These are phyloP conservation scores for Caenorhabditis drosophilae DNA, from an alignment of 2,888 invertebrate genomes.

Conservation along the genomic window DNA sequence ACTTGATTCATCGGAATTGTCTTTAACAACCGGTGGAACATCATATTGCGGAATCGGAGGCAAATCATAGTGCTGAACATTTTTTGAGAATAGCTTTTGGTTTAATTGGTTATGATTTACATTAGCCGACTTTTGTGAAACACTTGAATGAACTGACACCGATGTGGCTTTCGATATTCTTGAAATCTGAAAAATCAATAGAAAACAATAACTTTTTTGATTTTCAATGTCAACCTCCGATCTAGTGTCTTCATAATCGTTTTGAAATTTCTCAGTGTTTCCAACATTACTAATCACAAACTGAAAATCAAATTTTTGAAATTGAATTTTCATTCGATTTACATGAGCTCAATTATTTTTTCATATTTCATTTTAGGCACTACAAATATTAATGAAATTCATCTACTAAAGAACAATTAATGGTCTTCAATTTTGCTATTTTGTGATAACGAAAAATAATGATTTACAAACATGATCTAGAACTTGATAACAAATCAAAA, in stretches of 20 bases:
- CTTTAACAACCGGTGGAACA: slow-evolving; percentile 17
- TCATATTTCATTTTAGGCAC: slow-evolving; percentile 19
- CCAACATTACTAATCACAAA: not conserved
- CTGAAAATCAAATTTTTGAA: too few species aligned
- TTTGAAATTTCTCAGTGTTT: slow-evolving; percentile 6
- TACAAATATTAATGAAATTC: not conserved
- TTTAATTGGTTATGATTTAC: not conserved
- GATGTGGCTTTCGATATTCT: slow-evolving; percentile 42
- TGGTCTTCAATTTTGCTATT: slow-evolving; percentile 3
- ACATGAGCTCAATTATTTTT: slow-evolving; percentile 22
- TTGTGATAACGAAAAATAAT: slow-evolving; percentile 1
- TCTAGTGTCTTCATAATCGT: not conserved
- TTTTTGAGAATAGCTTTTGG: not conserved
- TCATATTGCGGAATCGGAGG: slow-evolving; percentile 32
- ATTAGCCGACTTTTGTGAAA: slow-evolving; percentile 42
- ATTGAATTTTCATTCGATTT: slow-evolving; percentile 2
- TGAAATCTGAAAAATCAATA: slow-evolving; percentile 15
- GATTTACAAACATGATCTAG: too few species aligned
- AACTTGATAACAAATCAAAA: too few species aligned
- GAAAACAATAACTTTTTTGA: too few species aligned
- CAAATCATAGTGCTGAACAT: slow-evolving; percentile 23
- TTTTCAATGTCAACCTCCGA: slow-evolving; percentile 1
- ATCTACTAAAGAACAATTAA: not conserved
- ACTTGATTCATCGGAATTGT: slow-evolving; percentile 12
- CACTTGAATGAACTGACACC: slow-evolving; percentile 49